These are phyloP conservation scores for Saturnia pavonia DNA, from an alignment of 2,888 invertebrate species.

Conservation along the genomic window DNA sequence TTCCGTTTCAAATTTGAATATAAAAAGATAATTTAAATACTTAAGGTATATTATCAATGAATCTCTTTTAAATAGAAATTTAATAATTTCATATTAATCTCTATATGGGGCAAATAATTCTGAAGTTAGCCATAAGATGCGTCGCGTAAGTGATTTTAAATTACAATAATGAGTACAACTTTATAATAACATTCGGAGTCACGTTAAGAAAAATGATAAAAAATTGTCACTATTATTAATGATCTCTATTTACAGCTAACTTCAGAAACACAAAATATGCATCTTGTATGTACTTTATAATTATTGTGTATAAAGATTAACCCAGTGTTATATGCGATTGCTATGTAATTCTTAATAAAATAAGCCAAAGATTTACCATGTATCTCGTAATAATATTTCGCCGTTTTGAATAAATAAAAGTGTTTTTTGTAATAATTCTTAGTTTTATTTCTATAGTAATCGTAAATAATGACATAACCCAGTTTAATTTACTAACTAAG, in stretches of 20 bases:
- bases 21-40: neutral
- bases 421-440: neutral
- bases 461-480: neutral
- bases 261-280: neutral
- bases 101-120: neutral
- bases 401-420: conserved; percentile 14
- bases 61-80: neutral
- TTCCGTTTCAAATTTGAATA: neutral
- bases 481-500: conserved; percentile 5
- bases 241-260: neutral
- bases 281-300: neutral
- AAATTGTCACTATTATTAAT: too few relatives aligned
- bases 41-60: neutral
- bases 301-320: neutral
- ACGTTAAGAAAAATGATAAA: too few relatives aligned
- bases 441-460: conserved; percentile 1
- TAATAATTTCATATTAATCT: neutral
- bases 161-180: too few relatives aligned
- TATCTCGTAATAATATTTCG: conserved; percentile 4
- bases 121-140: neutral
- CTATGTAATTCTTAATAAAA: conserved; percentile 12
- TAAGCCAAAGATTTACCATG: conserved; percentile 17
- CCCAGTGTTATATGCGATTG: neutral
- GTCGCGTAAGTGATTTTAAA: too few relatives aligned
- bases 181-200: too few relatives aligned